Evolutionary conservation across 2,888 invertebrate species (phyloP), one percentile per base, ranked within the genome.

Genomic region (Limnephilus auricula): DNA sequence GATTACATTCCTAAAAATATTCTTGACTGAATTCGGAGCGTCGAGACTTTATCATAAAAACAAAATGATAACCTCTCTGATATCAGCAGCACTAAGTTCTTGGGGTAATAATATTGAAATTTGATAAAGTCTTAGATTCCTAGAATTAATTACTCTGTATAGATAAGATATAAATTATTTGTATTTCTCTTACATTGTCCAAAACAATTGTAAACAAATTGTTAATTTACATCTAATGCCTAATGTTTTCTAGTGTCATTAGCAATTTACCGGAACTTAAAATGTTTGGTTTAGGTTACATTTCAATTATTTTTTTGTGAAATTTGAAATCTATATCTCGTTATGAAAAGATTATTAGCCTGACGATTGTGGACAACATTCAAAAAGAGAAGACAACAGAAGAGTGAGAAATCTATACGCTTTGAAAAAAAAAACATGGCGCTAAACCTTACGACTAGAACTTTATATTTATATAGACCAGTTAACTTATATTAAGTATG

Each of bases 1-100:
- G 32, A 18, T 25, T 32, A 34, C 18, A 9, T 32, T 82, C 32
- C 65, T 65, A 65, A 32, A 82, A 82, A 34, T 82, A 94, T 95
- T 94, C 94, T 95, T 95, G 94, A 82, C 82, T 32, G 37, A 82
- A 18, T 82, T 25, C 37, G n/a, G 25, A 65, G n/a, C 34, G 82
- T 82, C 32, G 82, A 34, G 32, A 34, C 34, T 82, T 82, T 82
- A 82, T 82, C 82, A 34, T 25, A 32, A 82, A 82, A 18, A 32
- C 34, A 25, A 32, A 82, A 82, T 34, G 82, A 82, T 82, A 82
- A 82, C 82, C 82, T 82, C 34, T 82, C 37, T 32, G 82, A 34
- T 82, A 82, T 82, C 82, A 82, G 32, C 18, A 37, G 37, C 82
- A 34, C 82, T 65, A 25, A 65, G 25, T 31, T 82, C 34, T 34